Evolutionary conservation across 2,797 vertebrate genomes (phyloP).

Genomic region (Psittacula derbiana): DNA sequence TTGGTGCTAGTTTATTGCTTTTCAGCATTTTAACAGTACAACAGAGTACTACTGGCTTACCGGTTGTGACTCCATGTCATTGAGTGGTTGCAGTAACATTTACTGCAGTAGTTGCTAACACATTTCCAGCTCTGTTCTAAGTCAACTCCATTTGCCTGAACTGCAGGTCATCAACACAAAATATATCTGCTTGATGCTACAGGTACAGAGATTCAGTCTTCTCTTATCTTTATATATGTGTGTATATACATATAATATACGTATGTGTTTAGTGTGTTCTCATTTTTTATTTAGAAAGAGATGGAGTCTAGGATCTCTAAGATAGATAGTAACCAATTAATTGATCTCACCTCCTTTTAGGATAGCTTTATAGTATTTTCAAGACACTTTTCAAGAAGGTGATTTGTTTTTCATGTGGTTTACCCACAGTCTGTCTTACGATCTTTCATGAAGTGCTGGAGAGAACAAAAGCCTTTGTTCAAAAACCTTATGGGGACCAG

Average conservation of each 20-base stretch:
- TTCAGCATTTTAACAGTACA: background rate
- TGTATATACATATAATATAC: background rate
- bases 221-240: background rate
- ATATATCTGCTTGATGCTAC: background rate
- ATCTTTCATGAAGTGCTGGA: background rate
- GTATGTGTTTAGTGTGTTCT: background rate
- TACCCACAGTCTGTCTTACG: background rate
- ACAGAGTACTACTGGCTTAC: background rate
- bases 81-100: background rate
- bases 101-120: background rate
- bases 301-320: background rate
- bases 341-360: background rate
- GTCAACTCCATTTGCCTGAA: background rate
- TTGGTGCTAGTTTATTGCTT: background rate
- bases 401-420: background rate
- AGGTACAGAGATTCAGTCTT: background rate
- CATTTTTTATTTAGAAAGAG: background rate
- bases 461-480: background rate
- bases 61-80: background rate
- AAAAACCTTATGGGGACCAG: background rate
- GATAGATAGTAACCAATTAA: background rate
- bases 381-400: background rate
- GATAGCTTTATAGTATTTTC: background rate
- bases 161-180: background rate
- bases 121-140: background rate